These are phyloP conservation scores for Gymnocheta viridis DNA, from an alignment of 2,888 invertebrate species.

Conservation along the genomic window DNA sequence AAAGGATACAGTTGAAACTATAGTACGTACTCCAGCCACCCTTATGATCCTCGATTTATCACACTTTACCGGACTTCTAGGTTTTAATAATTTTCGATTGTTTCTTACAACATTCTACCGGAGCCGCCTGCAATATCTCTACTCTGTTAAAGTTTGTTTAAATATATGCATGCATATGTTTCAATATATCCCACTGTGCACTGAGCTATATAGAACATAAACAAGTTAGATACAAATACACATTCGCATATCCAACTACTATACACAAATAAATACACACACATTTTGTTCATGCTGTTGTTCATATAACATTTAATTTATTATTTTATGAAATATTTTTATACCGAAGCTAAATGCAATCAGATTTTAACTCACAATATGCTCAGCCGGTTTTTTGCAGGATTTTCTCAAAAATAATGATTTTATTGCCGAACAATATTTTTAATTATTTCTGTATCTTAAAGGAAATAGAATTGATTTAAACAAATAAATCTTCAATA, in stretches of 20 bases:
- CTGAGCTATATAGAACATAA: neutral
- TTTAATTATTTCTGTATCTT: slow-evolving; percentile 26
- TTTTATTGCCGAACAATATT: neutral
- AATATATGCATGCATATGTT: too few relatives aligned
- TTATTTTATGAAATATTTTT: slow-evolving; percentile 51
- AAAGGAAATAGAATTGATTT: slow-evolving; percentile 35
- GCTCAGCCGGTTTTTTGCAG: neutral
- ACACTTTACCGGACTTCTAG: too few relatives aligned
- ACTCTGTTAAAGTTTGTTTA: too few relatives aligned
- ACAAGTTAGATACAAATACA: neutral
- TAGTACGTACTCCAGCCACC: too few relatives aligned
- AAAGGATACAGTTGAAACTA: too few relatives aligned
- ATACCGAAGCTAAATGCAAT: slow-evolving; percentile 32
- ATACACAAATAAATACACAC: neutral
- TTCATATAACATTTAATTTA: slow-evolving; percentile 62
- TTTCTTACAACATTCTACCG: too few relatives aligned
- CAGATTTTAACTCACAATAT: slow-evolving; percentile 43
- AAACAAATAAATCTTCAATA: neutral
- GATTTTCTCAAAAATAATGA: slow-evolving; percentile 20
- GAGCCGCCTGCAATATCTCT: too few relatives aligned
- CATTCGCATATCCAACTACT: neutral
- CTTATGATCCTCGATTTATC: too few relatives aligned
- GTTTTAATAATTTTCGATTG: too few relatives aligned
- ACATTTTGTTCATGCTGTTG: slow-evolving; percentile 29
- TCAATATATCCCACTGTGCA: slow-evolving; percentile 23